phyloP scores from a whole-genome alignment of 2,888 invertebrate species.

The Seira ritae region DNA sequence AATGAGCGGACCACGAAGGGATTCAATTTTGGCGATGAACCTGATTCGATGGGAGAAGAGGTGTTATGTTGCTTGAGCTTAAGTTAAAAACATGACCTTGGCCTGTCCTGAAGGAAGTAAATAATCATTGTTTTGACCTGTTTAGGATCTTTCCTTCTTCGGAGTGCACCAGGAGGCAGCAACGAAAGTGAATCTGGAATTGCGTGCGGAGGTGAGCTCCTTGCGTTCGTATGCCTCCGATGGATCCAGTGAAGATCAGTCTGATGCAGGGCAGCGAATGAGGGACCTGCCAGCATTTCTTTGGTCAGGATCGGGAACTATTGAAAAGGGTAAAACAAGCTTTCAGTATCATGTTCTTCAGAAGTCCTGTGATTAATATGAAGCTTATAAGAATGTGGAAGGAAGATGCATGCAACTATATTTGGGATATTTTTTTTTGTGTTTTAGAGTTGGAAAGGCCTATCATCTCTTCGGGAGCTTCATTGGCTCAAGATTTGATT shows the following conservation, averaged over 20 bases:
- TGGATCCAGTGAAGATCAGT: constrained; percentile 65
- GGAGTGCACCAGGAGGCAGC: constrained; percentile 67
- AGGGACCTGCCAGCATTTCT: constrained; percentile 69
- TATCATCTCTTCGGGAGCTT: constrained; percentile 43
- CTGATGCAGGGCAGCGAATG: constrained; percentile 61
- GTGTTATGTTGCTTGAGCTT: constrained; percentile 75
- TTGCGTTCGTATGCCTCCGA: constrained; percentile 70
- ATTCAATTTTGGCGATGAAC: constrained; percentile 84
- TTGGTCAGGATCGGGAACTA: constrained; percentile 66
- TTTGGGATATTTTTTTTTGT: not conserved
- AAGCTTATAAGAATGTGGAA: not conserved
- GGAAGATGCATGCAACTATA: too few relatives aligned
- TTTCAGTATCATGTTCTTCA: not conserved
- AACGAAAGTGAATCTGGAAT: constrained; percentile 64
- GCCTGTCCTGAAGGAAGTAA: too few relatives aligned
- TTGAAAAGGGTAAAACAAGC: constrained; percentile 62
- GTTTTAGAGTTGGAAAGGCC: constrained; percentile 57
- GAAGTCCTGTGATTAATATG: too few relatives aligned
- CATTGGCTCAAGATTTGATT: constrained; percentile 53
- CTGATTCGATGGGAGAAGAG: constrained; percentile 78
- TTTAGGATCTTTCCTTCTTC: constrained; percentile 66
- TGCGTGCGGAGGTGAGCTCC: constrained; percentile 71
- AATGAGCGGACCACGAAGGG: constrained; percentile 81
- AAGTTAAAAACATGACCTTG: not conserved
- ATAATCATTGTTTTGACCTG: not conserved